Percentiles rank a stretch among this genome's conserved stretches.
phyloP scores from a whole-genome alignment of 2,113 vertebrate species.

The Prochilodus magdalenae region DNA sequence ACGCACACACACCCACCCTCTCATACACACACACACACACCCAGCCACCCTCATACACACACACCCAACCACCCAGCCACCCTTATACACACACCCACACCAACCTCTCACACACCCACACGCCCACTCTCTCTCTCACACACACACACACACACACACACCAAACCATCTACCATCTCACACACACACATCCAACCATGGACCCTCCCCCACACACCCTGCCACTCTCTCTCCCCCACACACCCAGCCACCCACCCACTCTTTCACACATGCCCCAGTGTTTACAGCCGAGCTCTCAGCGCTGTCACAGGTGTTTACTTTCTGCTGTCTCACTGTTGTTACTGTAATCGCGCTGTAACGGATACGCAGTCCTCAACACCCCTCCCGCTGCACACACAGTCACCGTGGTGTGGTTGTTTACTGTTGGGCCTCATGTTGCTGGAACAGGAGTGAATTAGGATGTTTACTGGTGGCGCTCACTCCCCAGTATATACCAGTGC shows the following conservation, averaged over 20 bases:
- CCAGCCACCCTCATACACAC: neutral
- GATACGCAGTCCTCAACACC: neutral
- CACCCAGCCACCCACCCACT: neutral
- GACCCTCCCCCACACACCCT: no score
- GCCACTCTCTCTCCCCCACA: neutral
- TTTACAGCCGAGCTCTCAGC: neutral
- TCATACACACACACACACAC: neutral
- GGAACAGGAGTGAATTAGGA: neutral
- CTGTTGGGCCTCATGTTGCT: neutral
- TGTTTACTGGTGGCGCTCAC: neutral
- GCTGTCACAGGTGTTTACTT: neutral
- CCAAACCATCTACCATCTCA: no score
- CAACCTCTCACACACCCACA: no score
- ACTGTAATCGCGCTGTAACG: neutral
- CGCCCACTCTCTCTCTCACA: no score
- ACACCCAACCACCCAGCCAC: neutral
- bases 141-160: no score
- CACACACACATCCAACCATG: neutral
- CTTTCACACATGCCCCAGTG: neutral
- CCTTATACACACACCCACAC: no score
- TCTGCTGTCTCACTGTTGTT: neutral
- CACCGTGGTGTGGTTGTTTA: neutral
- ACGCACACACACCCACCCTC: no score
- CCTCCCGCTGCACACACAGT: neutral
- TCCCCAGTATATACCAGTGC: no score